Percentiles rank a stretch among this genome's conserved stretches.
phyloP scores from a whole-genome alignment of 2,113 vertebrate genomes.

The Xenopus laevis region DNA sequence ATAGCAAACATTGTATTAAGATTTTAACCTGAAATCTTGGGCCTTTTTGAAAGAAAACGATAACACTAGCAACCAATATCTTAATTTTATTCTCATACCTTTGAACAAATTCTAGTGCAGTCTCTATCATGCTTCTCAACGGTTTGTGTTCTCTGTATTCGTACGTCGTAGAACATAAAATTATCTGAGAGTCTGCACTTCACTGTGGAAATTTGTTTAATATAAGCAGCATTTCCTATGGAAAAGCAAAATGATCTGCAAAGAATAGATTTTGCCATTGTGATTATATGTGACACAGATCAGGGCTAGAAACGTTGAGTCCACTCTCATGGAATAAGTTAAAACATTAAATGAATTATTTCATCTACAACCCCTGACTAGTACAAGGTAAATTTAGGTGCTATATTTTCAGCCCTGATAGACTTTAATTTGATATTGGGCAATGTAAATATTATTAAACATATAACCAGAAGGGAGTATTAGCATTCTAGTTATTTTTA shows the following conservation, averaged over 20 bases:
- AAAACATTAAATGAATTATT: too few species aligned
- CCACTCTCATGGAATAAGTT: too few species aligned
- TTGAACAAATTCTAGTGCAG: slow-evolving; percentile 62
- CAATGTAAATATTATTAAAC: slow-evolving; percentile 77
- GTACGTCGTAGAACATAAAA: slow-evolving; percentile 52
- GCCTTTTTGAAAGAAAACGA: slow-evolving; percentile 47
- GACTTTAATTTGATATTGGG: slow-evolving; percentile 76
- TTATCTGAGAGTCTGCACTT: slow-evolving; percentile 75
- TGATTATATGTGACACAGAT: slow-evolving; percentile 48
- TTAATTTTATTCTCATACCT: slow-evolving; percentile 47
- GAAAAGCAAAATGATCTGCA: slow-evolving; percentile 80
- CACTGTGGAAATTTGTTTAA: slow-evolving; percentile 76
- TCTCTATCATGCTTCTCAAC: slow-evolving; percentile 63
- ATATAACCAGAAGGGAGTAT: slow-evolving; percentile 74
- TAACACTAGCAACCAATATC: slow-evolving; percentile 68
- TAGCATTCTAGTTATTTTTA: slow-evolving; percentile 70
- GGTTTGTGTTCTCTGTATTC: slow-evolving; percentile 60
- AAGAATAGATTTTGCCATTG: slow-evolving; percentile 73
- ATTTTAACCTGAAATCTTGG: slow-evolving; percentile 55
- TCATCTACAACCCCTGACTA: too few species aligned
- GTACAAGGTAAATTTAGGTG: not conserved
- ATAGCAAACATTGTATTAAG: slow-evolving; percentile 53
- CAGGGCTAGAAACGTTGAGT: too few species aligned
- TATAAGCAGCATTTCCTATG: slow-evolving; percentile 77
- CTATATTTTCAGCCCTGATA: slow-evolving; percentile 44